phyloP scores from a whole-genome alignment of 1,140 invertebrate genomes.

The Dreissena rostriformis region DNA sequence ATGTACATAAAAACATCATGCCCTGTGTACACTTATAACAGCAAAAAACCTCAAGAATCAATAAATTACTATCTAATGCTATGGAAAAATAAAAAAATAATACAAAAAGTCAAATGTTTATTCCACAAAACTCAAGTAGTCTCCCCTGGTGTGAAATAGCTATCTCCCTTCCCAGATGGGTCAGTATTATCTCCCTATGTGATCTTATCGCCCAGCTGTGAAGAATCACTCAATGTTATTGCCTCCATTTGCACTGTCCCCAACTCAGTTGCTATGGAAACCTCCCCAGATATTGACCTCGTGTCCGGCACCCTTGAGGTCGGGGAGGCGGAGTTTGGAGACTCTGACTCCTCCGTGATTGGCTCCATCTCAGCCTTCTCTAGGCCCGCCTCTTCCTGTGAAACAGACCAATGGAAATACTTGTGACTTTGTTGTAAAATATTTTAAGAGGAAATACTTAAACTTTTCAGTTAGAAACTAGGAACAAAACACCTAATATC shows the following conservation, averaged over 20 bases:
- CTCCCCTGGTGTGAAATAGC: too few species aligned
- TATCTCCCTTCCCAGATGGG: too few species aligned
- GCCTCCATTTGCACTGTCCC: not conserved
- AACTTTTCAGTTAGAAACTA: too few species aligned
- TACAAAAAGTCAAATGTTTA: not conserved
- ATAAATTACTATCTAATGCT: conserved; percentile 8
- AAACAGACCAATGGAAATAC: not conserved
- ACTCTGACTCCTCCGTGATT: conserved; percentile 74
- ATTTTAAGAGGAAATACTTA: too few species aligned
- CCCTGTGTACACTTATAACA: not conserved
- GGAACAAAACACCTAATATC: too few species aligned
- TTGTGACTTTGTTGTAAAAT: too few species aligned
- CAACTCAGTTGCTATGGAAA: not conserved
- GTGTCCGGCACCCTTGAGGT: conserved; percentile 23
- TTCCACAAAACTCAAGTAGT: too few species aligned
- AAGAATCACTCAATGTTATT: too few species aligned
- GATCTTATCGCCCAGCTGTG: too few species aligned
- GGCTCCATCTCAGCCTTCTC: conserved; percentile 73
- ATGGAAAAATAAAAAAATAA: not conserved
- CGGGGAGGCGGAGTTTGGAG: conserved; percentile 53
- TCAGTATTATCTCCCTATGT: too few species aligned
- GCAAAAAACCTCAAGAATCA: not conserved
- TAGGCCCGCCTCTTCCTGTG: conserved; percentile 14
- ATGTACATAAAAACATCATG: not conserved
- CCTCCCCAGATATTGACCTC: not conserved